Evolutionary conservation across 2,113 vertebrate genomes (phyloP).

Genomic region (Silurus meridionalis): DNA sequence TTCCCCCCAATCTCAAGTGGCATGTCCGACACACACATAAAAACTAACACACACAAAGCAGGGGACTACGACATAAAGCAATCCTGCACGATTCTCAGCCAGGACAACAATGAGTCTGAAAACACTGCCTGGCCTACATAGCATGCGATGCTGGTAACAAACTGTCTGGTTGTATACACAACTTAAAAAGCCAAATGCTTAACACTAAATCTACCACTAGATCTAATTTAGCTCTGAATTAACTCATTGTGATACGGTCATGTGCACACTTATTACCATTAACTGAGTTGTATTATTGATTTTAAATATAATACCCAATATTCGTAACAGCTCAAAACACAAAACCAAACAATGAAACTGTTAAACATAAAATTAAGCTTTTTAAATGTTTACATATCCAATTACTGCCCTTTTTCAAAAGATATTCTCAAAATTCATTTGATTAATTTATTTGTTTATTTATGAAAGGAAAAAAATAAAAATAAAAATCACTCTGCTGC

Average conservation of each 20-base stretch:
- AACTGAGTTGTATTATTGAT: background rate
- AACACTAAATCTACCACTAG: background rate
- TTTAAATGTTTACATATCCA: no score
- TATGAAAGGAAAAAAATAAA: no score
- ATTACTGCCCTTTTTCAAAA: no score
- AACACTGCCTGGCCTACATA: constrained; percentile 23
- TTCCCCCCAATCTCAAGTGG: constrained; percentile 38
- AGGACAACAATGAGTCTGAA: constrained; percentile 17
- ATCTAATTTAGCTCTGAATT: background rate
- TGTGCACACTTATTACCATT: background rate
- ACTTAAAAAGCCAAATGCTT: background rate
- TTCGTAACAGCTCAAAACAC: background rate
- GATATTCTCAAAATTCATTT: no score
- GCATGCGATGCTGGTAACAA: background rate
- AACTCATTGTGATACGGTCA: background rate
- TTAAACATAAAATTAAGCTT: background rate
- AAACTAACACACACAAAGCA: constrained; percentile 41
- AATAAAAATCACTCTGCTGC: no score
- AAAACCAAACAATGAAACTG: background rate
- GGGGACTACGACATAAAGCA: constrained; percentile 21
- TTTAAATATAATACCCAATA: background rate
- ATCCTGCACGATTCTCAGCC: constrained; percentile 40
- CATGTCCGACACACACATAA: constrained; percentile 44
- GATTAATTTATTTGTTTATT: no score
- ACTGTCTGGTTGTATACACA: background rate